A percentile compares a stretch with the other conserved stretches of the same genome.
Evolutionary conservation across 2,797 vertebrate genomes (phyloP).

Genomic region (Arremon aurantiirostris): DNA sequence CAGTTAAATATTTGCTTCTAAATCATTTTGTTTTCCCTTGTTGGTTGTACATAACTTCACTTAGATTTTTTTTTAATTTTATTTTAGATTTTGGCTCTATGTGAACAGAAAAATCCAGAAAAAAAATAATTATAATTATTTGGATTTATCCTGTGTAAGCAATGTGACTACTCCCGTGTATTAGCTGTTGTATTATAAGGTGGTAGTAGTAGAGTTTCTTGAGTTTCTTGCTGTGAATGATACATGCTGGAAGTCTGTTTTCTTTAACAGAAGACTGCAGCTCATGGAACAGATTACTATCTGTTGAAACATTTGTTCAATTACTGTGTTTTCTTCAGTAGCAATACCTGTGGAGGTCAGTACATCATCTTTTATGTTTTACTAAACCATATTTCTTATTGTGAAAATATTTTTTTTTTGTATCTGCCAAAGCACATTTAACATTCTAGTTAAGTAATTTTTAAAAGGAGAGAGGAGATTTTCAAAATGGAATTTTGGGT

Average conservation of each 20-base stretch:
- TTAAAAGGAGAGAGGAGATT: neutral
- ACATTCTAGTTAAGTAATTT: neutral
- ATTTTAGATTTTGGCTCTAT: neutral
- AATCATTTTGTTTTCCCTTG: neutral
- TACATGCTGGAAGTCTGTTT: neutral
- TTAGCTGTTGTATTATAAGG: neutral
- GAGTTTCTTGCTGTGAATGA: neutral
- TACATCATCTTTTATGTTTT: neutral
- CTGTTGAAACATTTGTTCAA: neutral
- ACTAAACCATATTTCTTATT: neutral
- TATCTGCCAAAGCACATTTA: neutral
- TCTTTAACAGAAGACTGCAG: neutral
- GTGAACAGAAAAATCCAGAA: neutral
- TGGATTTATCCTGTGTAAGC: neutral
- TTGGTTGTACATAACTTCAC: neutral
- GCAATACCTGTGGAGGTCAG: neutral
- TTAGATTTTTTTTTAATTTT: neutral
- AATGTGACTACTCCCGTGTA: neutral
- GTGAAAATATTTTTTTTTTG: neutral
- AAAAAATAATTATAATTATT: neutral
- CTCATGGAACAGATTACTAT: neutral
- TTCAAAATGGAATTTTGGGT: rapidly evolving
- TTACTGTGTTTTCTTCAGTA: neutral
- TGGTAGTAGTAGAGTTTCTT: neutral
- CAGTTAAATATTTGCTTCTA: neutral